Base-by-base conservation (phyloP, 2,797 vertebrate species). In the Brotula barbata region DNA sequence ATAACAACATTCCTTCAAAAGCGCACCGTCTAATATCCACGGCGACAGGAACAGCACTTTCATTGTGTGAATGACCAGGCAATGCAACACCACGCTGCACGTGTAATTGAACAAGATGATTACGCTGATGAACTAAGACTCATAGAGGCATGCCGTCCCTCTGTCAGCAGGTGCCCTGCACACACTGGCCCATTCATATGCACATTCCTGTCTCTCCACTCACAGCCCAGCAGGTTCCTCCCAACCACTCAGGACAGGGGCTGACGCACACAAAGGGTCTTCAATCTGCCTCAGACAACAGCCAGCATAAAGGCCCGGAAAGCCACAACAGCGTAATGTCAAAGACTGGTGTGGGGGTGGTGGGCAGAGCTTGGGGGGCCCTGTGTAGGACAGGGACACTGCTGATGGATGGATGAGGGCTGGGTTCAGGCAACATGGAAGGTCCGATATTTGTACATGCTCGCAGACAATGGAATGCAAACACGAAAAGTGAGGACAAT, bases 271-370 rank as follows among this genome's bases (percentile, higher is more conserved):
- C 84, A 89, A 88, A 84, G 81, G 77, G 84, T 86, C 86, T 86
- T 88, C 89, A 89, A 85, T 90, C 85, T 87, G 82, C 82, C 79
- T 82, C 80, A 85, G 83, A 89, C 89, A 88, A 87, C 86, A 86
- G 86, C 66, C 80, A 65, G 79, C 78, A 89, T 86, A 90, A 90
- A 90, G 87, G 78, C 85, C 89, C 85, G 82, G 87, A 91, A 89
- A 90, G 77, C 79, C 86, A 82, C 84, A 77, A 83, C 85, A 83
- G 80, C 46, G 68, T 75, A 52, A 77, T 83, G 87, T 89, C 79
- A 85, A 86, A 86, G 73, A 80, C 64, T 14, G 19, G 65, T 71
- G 69, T 70, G 81, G 72, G 74, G 80, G 77, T 52, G 68, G 76
- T 65, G 83, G 64, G 72, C 42, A 19, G 57, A 68, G 77, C 50